Base-by-base conservation (phyloP, 2,113 vertebrate species). In the Zosterops pallidus region DNA sequence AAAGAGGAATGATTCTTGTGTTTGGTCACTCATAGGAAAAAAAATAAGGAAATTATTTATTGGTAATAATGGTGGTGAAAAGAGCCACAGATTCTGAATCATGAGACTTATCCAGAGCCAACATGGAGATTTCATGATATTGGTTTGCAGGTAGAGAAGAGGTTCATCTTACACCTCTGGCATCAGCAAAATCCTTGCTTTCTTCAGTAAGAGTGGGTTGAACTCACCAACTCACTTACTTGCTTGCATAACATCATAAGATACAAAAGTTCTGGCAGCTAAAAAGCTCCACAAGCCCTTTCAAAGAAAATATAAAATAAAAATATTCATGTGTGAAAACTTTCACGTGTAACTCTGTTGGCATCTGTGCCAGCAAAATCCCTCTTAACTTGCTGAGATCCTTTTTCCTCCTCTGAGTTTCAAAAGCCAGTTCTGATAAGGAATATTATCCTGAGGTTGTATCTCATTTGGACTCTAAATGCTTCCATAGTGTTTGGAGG, bases 261-360 rank as follows among this genome's bases (percentile, higher is more conserved):
- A 79, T 3, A 0, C 17, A 31, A 53, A 90, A 80, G 12, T 49
- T 86, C 29, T 64, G 11, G 31, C 77, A 26, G 20, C 46, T 4
- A 1, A 80, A 83, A 80, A 69, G 9, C 29, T 39, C 25, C 44
- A 46, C 0, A 0, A 91, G 5, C n/a, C 8, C 14, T 83, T 76
- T 56, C 41, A 92, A 42, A 49, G 39, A 47, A 49, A 23, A 23
- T 56, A 37, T 9, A 25, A 90, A 42, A 49, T 47, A 39, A 41
- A 23, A 56, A 44, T 7, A 20, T 15, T 56, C 0, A 0, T 33
- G 12, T 2, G 2, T 1, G 7, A 44, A 55, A 17, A 33, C 4
- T 63, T 89, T 29, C 24, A 31, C 17, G 5, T 55, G 19, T 53
- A 68, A 47, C 20, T 69, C 9, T 1, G 1, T 19, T 70, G 49